Evolutionary conservation across 2,113 vertebrate genomes (phyloP), one percentile per base, ranked within the genome.

Genomic region (Podiceps cristatus): DNA sequence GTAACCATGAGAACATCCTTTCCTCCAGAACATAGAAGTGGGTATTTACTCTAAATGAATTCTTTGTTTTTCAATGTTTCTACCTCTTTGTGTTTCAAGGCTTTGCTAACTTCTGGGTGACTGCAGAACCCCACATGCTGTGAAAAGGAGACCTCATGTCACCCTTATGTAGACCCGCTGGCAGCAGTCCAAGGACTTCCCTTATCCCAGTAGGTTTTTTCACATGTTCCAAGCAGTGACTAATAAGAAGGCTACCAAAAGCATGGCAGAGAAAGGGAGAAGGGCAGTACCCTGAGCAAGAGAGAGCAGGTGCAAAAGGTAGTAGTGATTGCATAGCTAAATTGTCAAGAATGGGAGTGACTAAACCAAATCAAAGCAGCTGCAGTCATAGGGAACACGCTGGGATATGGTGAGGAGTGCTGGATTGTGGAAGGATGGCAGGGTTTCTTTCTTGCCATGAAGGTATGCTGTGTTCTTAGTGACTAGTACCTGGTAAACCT

Each of bases 341-440:
- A 58, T 71, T 24, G 20, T 67, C 52, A 91, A 35, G 47, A 69
- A 77, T 35, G 77, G 64, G 84, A 29, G 40, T 10, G 42, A 74
- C 89, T 63, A 37, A 79, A 88, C 52, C 25, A 93, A 83, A 76
- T 58, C 23, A 93, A 60, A 91, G 47, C 60, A 91, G 33, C 18
- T 76, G 58, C 3, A 64, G 28, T 13, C 4, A 29, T 0, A 7
- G 45, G 25, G 37, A 67, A 33, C 3, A 2, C 44, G 18, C 11
- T 72, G 33, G 37, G n/a, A 35, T 4, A 31, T 14, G 33, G 17
- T 71, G 56, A 55, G 11, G 27, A n/a, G 6, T 2, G 5, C 4
- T 59, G 55, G 37, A 14, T 29, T 13, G 23, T 23, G 7, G 52
- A 69, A 80, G 31, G 23, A 45, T 50, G 5, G n/a, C 3, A 59